These are phyloP conservation scores for Phrynocephalus versicolor DNA, from an alignment of 2,113 vertebrate genomes.

Conservation along the genomic window DNA sequence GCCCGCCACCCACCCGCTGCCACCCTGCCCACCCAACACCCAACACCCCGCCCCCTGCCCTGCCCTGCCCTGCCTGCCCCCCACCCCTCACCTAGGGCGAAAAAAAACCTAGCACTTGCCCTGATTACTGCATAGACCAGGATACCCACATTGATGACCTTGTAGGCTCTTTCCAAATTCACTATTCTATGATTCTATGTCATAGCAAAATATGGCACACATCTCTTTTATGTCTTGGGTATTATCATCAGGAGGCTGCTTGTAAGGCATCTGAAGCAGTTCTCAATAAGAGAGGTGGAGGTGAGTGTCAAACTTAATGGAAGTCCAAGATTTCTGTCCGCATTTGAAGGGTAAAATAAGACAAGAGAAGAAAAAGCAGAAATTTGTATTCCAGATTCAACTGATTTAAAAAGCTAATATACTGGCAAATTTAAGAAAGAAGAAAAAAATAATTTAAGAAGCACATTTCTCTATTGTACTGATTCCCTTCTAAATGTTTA, in stretches of 20 bases:
- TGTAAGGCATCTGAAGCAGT: not conserved
- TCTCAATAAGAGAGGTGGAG: not conserved
- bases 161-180: too few relatives aligned
- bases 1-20: too few relatives aligned
- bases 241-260: not conserved
- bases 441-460: not conserved
- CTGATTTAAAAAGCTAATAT: conserved; percentile 37
- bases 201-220: not conserved
- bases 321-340: conserved; percentile 1
- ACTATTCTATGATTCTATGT: too few relatives aligned
- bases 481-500: conserved; percentile 15
- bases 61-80: too few relatives aligned
- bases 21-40: too few relatives aligned
- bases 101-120: too few relatives aligned
- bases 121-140: too few relatives aligned
- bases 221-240: not conserved
- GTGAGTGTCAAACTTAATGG: not conserved
- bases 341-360: conserved; percentile 10
- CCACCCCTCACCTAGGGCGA: too few relatives aligned
- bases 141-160: too few relatives aligned
- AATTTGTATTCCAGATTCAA: not conserved
- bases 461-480: conserved; percentile 22
- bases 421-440: conserved; percentile 22
- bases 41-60: too few relatives aligned
- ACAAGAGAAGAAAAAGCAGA: conserved; percentile 20